Evolutionary conservation across 2,797 vertebrate species (phyloP), one percentile per base, ranked within the genome.

Genomic region (Petrocephalus schoutedeni): DNA sequence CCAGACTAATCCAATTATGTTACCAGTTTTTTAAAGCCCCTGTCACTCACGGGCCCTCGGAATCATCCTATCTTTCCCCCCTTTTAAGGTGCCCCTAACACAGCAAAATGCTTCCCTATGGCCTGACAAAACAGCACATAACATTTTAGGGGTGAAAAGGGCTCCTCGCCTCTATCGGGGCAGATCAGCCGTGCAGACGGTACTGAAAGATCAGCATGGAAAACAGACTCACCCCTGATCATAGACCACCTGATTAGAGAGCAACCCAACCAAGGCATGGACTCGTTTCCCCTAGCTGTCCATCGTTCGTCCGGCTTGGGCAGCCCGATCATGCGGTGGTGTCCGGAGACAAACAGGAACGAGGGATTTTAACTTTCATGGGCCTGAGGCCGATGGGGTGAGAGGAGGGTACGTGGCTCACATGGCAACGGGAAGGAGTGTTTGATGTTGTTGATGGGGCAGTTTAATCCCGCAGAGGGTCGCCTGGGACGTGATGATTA

Each of bases 401-500:
- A 36, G 23, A 28, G 21, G 49, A 8, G 53, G 87, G 36, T 77
- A 86, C 92, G 90, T 89, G 87, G 80, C 84, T 77, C 45, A 92
- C 89, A 90, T 92, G 91, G 91, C 91, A 92, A 89, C 92, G 89
- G 91, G 53, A 64, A 36, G 89, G 58, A 82, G 86, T 93, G 93
- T 93, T 93, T 91, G 91, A 93, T 92, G 91, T 90, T 91, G 90
- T 89, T 92, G 89, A 92, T 87, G 89, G 89, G 92, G 90, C 87
- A 90, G 54, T 86, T 89, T 88, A 90, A 93, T 91, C 92, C 93
- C 92, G 91, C 89, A 90, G 89, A 90, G 91, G 90, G 92, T 93
- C 90, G 89, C 90, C 91, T 90, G 92, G 92, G 93, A 94, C 93
- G 89, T 92, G 90, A 61, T 89, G 88, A 88, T 93, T 93, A 94